Conservation (phyloP, 2,797 vertebrate species). For the Chaunax sp. region DNA sequence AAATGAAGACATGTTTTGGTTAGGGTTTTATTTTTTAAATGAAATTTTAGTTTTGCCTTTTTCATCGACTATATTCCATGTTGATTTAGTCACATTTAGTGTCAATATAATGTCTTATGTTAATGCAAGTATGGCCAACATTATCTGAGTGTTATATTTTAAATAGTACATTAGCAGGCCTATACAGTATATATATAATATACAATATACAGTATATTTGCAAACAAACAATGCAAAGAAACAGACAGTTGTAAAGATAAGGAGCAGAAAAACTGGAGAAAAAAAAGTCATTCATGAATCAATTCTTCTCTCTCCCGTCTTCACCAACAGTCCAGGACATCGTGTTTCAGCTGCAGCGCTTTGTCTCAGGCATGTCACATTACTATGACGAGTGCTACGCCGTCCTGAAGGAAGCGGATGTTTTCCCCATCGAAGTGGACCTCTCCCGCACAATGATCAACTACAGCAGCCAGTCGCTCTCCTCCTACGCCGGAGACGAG, state of each 20-base stretch:
- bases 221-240: not conserved
- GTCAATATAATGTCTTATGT: no score
- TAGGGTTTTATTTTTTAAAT: no score
- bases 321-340: slow-evolving; percentile 93
- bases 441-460: slow-evolving; percentile 93
- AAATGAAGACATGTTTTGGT: no score
- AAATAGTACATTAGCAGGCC: no score
- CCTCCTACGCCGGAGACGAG: slow-evolving; percentile 84
- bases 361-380: slow-evolving; percentile 96
- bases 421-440: slow-evolving; percentile 99
- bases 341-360: slow-evolving; percentile 98
- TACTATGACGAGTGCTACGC: slow-evolving; percentile 97
- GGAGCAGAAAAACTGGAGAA: not conserved
- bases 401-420: slow-evolving; percentile 92
- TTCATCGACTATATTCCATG: no score
- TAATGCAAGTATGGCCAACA: no score
- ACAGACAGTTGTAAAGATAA: not conserved
- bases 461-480: slow-evolving; percentile 89
- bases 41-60: no score
- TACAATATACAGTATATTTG: no score
- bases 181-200: no score
- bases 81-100: no score
- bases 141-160: no score
- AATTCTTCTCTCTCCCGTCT: not conserved
- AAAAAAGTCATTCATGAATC: not conserved